Evolutionary conservation across 1,140 invertebrate genomes (phyloP).

Genomic region (Drosophila varians): DNA sequence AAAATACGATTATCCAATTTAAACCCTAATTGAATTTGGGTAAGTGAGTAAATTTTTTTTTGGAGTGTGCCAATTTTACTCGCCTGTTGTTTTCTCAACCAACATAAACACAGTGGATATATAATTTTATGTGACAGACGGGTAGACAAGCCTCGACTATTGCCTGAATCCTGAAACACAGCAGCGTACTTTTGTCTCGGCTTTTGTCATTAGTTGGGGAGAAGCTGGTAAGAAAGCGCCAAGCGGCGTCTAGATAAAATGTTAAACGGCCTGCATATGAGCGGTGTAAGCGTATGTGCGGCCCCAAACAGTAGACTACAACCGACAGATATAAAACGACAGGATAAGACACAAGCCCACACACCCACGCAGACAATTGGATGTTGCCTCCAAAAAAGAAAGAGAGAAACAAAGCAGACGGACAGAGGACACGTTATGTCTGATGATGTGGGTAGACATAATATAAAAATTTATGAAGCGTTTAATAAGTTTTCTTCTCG

Average conservation of each 20-base stretch:
- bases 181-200: constrained; percentile 72
- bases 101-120: constrained; percentile 68
- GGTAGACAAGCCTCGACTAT: constrained; percentile 27
- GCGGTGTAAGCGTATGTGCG: constrained; percentile 25
- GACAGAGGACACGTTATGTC: constrained; percentile 69
- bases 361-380: constrained; percentile 26
- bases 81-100: constrained; percentile 31
- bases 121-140: constrained; percentile 74
- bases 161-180: constrained; percentile 37
- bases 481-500: constrained; percentile 80
- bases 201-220: constrained; percentile 73
- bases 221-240: constrained; percentile 46
- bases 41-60: not conserved
- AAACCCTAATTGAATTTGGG: not conserved
- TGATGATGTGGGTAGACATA: constrained; percentile 81
- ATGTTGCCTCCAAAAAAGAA: constrained; percentile 2
- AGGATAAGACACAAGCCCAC: constrained; percentile 60
- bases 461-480: constrained; percentile 83
- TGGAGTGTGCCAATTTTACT: not conserved
- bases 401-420: constrained; percentile 21
- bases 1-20: not conserved
- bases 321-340: constrained; percentile 69
- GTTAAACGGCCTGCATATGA: constrained; percentile 74
- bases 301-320: constrained; percentile 73
- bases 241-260: constrained; percentile 72